Evolutionary conservation across 2,797 vertebrate genomes (phyloP).

Genomic region (Jordanella pulchra): DNA sequence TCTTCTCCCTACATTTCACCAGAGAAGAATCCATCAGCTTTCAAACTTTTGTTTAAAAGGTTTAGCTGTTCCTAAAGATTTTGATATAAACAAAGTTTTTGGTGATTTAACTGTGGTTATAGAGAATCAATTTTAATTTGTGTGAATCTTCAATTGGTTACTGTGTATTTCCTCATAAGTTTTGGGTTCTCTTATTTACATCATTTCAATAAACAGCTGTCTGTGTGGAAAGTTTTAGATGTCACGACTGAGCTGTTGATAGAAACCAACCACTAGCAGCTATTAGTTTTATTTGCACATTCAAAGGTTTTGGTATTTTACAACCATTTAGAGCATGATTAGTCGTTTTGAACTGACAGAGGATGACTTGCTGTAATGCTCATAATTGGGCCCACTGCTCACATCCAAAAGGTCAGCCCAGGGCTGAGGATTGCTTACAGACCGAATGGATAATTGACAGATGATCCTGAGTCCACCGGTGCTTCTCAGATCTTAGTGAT

Average conservation of each 20-base stretch:
- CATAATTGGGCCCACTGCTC: conserved; percentile 56
- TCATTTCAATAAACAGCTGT: neutral
- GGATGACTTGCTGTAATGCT: conserved; percentile 16
- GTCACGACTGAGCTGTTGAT: neutral
- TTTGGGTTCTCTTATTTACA: neutral
- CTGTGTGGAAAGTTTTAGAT: neutral
- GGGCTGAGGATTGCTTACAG: conserved; percentile 55
- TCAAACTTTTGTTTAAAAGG: too few species aligned
- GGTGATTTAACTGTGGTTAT: too few species aligned
- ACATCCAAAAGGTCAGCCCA: conserved; percentile 60
- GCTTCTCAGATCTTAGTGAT: conserved; percentile 19
- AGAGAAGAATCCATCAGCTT: too few species aligned
- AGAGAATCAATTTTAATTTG: neutral
- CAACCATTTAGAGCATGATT: conserved; percentile 49
- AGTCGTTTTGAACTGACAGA: conserved; percentile 28
- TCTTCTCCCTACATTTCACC: too few species aligned
- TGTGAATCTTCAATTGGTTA: neutral
- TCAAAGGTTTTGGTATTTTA: conserved; percentile 33
- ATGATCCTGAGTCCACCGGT: conserved; percentile 7
- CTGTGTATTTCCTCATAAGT: neutral
- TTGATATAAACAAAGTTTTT: too few species aligned
- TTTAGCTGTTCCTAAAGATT: too few species aligned
- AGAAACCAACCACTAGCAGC: neutral
- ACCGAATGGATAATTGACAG: conserved; percentile 51
- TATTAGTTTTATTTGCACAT: conserved; percentile 14